Evolutionary conservation across 2,113 vertebrate genomes (phyloP).

Genomic region (Actenoides hombroni): DNA sequence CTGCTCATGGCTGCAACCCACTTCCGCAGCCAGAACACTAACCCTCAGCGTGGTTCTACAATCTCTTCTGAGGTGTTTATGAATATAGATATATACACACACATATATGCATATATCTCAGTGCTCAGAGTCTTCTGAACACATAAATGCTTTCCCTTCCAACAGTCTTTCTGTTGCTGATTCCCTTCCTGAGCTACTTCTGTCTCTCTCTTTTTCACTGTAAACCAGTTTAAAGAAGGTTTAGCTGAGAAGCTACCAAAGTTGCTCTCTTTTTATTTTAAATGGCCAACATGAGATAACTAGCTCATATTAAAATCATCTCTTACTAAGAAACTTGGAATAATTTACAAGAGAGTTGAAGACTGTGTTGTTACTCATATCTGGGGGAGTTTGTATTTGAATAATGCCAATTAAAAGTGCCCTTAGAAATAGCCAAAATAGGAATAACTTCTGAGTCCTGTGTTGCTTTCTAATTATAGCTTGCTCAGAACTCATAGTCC

Average conservation of each 20-base stretch:
- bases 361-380: not conserved
- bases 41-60: not conserved
- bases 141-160: not conserved
- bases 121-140: not conserved
- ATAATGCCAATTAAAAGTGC: constrained; percentile 36
- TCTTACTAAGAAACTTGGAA: not conserved
- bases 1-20: not conserved
- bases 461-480: constrained; percentile 12
- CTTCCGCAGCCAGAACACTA: not conserved
- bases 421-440: not conserved
- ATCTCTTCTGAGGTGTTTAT: not conserved
- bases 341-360: constrained; percentile 1
- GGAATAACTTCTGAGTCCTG: not conserved
- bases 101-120: not conserved
- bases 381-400: constrained; percentile 28
- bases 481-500: not conserved
- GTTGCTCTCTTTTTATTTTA: not conserved
- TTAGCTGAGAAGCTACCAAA: not conserved
- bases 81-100: too few species aligned
- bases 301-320: not conserved
- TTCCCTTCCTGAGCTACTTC: not conserved
- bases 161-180: not conserved
- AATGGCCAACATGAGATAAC: not conserved
- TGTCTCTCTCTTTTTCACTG: not conserved
- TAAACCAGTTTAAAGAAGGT: not conserved